phyloP scores from a whole-genome alignment of 2,113 vertebrate species.

The Myocastor coypus region DNA sequence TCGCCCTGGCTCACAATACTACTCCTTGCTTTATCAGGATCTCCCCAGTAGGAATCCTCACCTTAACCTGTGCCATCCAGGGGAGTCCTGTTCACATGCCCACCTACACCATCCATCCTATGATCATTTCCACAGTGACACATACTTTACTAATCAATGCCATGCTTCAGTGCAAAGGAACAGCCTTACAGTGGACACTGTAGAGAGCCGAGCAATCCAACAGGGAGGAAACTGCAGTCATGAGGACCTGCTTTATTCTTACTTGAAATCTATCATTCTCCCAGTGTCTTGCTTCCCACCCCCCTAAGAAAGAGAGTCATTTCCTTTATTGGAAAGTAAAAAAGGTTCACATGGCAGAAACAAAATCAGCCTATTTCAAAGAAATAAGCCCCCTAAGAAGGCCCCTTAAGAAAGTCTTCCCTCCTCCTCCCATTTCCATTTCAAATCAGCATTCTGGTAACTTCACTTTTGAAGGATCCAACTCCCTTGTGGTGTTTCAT shows the following conservation, averaged over 20 bases:
- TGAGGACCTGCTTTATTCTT: background rate
- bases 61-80: background rate
- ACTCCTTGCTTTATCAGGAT: background rate
- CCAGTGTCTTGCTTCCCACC: background rate
- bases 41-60: background rate
- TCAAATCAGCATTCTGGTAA: slow-evolving; percentile 12
- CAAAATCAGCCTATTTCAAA: background rate
- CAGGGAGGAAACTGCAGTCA: background rate
- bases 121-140: background rate
- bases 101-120: background rate
- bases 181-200: background rate
- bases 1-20: background rate
- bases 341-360: background rate
- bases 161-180: background rate
- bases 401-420: background rate
- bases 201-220: background rate
- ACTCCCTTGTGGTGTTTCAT: slow-evolving; percentile 11
- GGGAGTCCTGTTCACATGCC: background rate
- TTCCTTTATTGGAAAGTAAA: background rate
- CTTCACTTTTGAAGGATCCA: slow-evolving; percentile 26
- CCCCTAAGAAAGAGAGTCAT: background rate
- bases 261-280: background rate
- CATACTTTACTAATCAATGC: background rate
- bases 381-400: slow-evolving; percentile 6
- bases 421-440: background rate